Percentiles rank a stretch among this genome's conserved stretches.
These are phyloP conservation scores for Atrina japonica DNA, from an alignment of 2,888 invertebrate species.

Conservation along the genomic window DNA sequence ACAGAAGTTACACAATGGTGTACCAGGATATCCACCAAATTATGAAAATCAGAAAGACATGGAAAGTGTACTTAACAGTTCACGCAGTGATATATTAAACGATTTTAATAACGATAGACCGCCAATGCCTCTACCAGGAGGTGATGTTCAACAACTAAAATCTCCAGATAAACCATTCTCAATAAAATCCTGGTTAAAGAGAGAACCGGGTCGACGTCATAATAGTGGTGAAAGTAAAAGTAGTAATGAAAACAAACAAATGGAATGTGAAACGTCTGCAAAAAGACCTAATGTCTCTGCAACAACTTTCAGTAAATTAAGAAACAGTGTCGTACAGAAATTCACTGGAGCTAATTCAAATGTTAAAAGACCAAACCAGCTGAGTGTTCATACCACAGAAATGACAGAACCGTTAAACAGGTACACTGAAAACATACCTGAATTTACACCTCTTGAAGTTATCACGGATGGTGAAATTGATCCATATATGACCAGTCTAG, in stretches of 20 bases:
- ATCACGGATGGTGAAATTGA: constrained; percentile 39
- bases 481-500: constrained; percentile 41
- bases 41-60: constrained; percentile 63
- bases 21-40: constrained; percentile 41
- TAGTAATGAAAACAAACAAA: constrained; percentile 25
- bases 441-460: constrained; percentile 32
- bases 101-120: constrained; percentile 10
- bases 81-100: not conserved
- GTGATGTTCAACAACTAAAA: constrained; percentile 10
- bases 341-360: constrained; percentile 52
- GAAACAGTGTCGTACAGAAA: constrained; percentile 67
- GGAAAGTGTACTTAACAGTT: constrained; percentile 18
- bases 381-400: constrained; percentile 32
- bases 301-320: constrained; percentile 63
- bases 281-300: constrained; percentile 38
- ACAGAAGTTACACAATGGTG: constrained; percentile 1
- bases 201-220: constrained; percentile 61
- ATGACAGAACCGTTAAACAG: not conserved
- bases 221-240: constrained; percentile 51
- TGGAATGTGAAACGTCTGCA: constrained; percentile 39
- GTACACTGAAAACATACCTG: constrained; percentile 20
- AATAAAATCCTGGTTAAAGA: constrained; percentile 69
- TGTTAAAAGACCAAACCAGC: constrained; percentile 42
- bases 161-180: constrained; percentile 62
- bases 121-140: constrained; percentile 3